Percentiles rank a stretch among this genome's conserved stretches.
These are phyloP conservation scores for Agrotis ipsilon DNA, from an alignment of 2,888 invertebrate genomes.

Conservation along the genomic window DNA sequence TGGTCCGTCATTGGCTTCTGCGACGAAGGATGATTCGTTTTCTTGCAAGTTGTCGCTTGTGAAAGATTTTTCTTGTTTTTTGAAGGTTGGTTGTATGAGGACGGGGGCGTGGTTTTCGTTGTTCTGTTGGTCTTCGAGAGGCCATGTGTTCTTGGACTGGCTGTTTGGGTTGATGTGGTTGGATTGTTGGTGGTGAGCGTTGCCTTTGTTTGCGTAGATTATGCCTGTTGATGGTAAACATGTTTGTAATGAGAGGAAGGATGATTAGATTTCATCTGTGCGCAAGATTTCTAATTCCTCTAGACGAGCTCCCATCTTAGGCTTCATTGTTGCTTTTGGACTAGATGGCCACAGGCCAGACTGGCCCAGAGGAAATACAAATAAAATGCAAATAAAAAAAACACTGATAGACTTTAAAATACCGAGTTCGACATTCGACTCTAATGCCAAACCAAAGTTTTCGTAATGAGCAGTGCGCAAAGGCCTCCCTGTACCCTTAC, in stretches of 20 bases:
- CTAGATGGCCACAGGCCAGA: too few species aligned
- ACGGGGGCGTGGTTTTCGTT: constrained; percentile 86
- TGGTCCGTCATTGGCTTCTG: constrained; percentile 78
- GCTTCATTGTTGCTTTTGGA: too few species aligned
- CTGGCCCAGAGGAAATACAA: too few species aligned
- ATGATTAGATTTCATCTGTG: too few species aligned
- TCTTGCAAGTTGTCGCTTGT: constrained; percentile 78
- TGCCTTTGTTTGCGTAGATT: constrained; percentile 83
- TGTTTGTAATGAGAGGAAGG: not conserved
- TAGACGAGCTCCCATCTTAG: too few species aligned
- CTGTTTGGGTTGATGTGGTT: constrained; percentile 69
- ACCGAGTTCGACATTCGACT: too few species aligned
- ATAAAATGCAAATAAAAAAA: too few species aligned
- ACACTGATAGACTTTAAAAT: too few species aligned
- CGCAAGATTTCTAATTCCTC: too few species aligned
- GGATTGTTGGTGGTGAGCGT: constrained; percentile 69
- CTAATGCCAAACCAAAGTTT: too few species aligned
- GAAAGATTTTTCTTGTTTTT: constrained; percentile 83
- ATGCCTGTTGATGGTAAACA: constrained; percentile 74
- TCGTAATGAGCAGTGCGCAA: too few species aligned
- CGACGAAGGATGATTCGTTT: constrained; percentile 80
- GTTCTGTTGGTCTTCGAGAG: constrained; percentile 76
- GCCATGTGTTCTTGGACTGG: constrained; percentile 71
- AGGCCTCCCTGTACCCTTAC: too few species aligned
- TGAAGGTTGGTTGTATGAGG: constrained; percentile 87